Base-by-base conservation (phyloP, 2,888 invertebrate species). In the Diarsia mendica region DNA sequence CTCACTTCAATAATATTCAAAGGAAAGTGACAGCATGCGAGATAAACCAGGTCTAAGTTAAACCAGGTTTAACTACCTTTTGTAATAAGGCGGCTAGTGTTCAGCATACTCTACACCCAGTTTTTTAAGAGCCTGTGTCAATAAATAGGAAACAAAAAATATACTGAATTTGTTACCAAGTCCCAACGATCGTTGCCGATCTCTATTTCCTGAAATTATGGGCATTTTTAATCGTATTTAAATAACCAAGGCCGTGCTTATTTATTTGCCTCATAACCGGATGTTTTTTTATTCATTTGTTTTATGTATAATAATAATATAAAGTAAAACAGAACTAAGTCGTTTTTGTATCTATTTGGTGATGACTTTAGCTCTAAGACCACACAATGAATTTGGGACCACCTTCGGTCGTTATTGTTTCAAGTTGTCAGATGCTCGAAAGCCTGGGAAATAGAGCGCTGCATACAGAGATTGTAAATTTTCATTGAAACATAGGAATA, bases 201-300 rank as follows among this genome's bases (percentile, higher is more conserved):
- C 13, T 8, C 20, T 9, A 28, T 44, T 13, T 63, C 63, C 33
- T 28, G 28, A 39, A 11, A 55, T 23, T 49, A 3, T 58, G 53
- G n/a, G 3, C 39, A 44, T 48, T 69, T 51, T 44, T 9, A 18
- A 49, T 20, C 6, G 0, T 64, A 70, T 51, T 10, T 39, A 77
- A 71, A 72, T 10, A 23, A 51, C 8, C 58, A 72, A 71, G 64
- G 64, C 15, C 51, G 28, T 53, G 20, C 48, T 39, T 53, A 53
- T 2, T 33, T 0, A 71, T 53, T 13, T 39, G 33, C 13, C 48
- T 79, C 28, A 15, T 6, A 48, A 61, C 72, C 77, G 66, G 65
- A 79, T 66, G 61, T 79, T 61, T 79, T 79, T 66, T 33, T 18
- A 46, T 66, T 28, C 23, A 20, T 23, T 39, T 39, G 39, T 39